phyloP scores from a whole-genome alignment of 2,888 invertebrate species.

The Callyntrura guangdongensis region DNA sequence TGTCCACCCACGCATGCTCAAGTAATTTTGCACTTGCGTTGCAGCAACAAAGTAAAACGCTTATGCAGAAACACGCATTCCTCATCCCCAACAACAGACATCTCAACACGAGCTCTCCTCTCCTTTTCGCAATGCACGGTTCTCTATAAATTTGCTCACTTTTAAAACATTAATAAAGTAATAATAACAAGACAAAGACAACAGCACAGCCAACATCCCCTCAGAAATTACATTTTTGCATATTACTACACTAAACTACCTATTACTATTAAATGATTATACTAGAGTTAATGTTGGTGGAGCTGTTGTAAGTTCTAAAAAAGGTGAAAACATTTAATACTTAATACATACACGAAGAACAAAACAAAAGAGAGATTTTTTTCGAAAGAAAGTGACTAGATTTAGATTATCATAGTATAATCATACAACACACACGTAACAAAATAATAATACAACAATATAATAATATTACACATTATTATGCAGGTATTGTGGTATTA shows the following conservation, averaged over 20 bases:
- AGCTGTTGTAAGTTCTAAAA: conserved; percentile 12
- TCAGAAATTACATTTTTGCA: not conserved
- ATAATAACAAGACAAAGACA: not conserved
- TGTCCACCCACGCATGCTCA: conserved; percentile 45
- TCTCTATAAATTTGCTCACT: not conserved
- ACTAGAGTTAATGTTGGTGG: conserved; percentile 1
- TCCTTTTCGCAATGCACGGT: not conserved
- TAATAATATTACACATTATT: conserved; percentile 27
- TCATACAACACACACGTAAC: conserved; percentile 47
- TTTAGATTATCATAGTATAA: conserved; percentile 43
- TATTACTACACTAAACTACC: not conserved
- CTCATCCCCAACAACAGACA: not conserved
- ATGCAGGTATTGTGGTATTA: conserved; percentile 29
- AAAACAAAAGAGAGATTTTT: conserved; percentile 74
- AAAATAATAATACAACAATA: conserved; percentile 39
- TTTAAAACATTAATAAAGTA: conserved; percentile 9
- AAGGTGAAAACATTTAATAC: conserved; percentile 65
- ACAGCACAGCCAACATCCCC: not conserved
- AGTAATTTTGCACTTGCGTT: conserved; percentile 35
- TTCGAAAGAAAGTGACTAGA: conserved; percentile 69
- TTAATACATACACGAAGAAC: conserved; percentile 45
- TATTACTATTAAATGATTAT: not conserved
- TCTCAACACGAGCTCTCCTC: conserved; percentile 16
- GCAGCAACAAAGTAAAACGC: not conserved
- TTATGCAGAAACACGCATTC: conserved; percentile 38